Evolutionary conservation across 2,113 vertebrate genomes (phyloP).

Genomic region (Prietella phreatophila): DNA sequence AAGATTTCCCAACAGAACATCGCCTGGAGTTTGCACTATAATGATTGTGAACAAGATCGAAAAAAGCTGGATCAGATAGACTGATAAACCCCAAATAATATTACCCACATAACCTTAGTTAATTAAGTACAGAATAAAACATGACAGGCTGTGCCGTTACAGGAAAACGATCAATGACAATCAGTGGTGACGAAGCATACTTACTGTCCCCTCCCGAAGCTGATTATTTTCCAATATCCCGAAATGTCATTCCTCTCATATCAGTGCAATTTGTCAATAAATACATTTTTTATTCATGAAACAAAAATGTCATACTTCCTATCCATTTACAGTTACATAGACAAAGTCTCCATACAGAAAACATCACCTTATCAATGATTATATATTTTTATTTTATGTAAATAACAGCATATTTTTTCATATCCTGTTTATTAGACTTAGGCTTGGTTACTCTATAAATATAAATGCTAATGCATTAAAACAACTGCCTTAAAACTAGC

Average conservation of each 20-base stretch:
- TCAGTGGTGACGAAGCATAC: background rate
- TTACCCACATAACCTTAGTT: background rate
- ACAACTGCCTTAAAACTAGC: too few relatives aligned
- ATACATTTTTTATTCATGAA: background rate
- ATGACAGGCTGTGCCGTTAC: background rate
- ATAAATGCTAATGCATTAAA: too few relatives aligned
- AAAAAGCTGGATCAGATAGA: too few relatives aligned
- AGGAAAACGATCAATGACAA: background rate
- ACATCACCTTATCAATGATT: background rate
- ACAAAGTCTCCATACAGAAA: background rate
- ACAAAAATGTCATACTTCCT: background rate
- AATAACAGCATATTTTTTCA: too few relatives aligned
- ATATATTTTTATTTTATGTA: background rate
- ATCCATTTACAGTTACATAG: background rate
- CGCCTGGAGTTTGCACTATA: background rate
- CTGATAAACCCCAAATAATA: background rate
- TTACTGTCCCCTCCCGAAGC: background rate
- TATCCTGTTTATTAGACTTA: too few relatives aligned
- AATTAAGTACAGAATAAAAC: background rate
- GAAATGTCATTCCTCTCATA: background rate
- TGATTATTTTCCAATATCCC: background rate
- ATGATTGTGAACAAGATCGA: background rate
- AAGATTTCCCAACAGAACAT: too few relatives aligned
- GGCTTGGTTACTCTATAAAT: too few relatives aligned
- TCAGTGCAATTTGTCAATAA: background rate